Evolutionary conservation across 2,888 invertebrate species (phyloP).

Genomic region (Drosophila mimetica): DNA sequence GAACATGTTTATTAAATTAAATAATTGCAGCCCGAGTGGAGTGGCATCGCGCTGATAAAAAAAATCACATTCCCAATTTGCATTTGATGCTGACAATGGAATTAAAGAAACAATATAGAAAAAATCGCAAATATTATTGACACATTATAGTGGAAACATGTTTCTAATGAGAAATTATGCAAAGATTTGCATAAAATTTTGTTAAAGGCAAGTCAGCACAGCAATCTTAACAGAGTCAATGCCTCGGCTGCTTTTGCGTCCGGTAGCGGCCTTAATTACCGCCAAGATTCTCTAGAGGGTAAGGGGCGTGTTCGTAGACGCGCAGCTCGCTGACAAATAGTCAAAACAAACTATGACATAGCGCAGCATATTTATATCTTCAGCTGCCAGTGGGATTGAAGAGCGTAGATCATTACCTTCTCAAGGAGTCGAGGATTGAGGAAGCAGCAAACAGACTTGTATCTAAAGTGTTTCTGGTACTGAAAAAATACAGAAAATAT

Average conservation of each 20-base stretch:
- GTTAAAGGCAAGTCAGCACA: conserved; percentile 47
- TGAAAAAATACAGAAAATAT: not conserved
- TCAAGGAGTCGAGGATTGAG: conserved; percentile 38
- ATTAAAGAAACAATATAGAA: conserved; percentile 37
- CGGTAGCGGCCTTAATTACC: conserved; percentile 77
- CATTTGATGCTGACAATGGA: conserved; percentile 57
- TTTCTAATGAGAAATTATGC: conserved; percentile 78
- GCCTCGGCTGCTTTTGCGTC: conserved; percentile 45
- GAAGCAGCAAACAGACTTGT: conserved; percentile 5
- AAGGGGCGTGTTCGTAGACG: conserved; percentile 59
- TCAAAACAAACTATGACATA: conserved; percentile 73
- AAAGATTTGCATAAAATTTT: conserved; percentile 57
- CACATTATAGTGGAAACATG: conserved; percentile 75
- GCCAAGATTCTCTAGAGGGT: conserved; percentile 37
- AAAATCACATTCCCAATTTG: conserved; percentile 53
- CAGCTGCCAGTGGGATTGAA: conserved; percentile 49
- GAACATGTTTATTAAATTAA: conserved; percentile 71
- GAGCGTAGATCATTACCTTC: conserved; percentile 29
- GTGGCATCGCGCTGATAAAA: conserved; percentile 30
- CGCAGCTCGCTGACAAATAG: conserved; percentile 65
- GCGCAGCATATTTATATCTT: conserved; percentile 53
- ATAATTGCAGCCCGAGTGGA: conserved; percentile 50
- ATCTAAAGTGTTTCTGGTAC: not conserved
- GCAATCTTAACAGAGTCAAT: conserved; percentile 38
- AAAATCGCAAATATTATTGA: conserved; percentile 59